These are phyloP conservation scores for Notamacropus eugenii DNA, from an alignment of 2,797 vertebrate species.

Conservation along the genomic window DNA sequence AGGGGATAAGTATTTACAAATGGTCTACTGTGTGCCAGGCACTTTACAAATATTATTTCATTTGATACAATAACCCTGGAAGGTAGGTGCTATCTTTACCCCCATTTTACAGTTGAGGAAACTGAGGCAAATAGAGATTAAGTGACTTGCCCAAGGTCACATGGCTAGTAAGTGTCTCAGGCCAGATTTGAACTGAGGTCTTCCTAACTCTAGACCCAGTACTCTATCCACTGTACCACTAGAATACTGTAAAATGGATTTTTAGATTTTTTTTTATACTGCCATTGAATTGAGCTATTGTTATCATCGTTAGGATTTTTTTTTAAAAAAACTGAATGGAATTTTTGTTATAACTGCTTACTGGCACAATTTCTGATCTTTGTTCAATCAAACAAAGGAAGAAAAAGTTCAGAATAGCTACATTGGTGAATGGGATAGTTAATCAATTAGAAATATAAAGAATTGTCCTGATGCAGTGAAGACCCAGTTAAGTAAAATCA, in stretches of 20 bases:
- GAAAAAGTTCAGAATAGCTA: neutral
- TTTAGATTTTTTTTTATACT: neutral
- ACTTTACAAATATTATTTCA: neutral
- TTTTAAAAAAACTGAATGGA: neutral
- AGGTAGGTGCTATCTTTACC: neutral
- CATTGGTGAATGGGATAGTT: neutral
- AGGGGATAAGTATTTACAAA: neutral
- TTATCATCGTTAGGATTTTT: neutral
- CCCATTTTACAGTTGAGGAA: neutral
- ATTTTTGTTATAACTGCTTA: neutral
- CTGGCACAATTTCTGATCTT: neutral
- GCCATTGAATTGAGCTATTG: neutral
- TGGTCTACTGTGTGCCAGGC: neutral
- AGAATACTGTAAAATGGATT: neutral
- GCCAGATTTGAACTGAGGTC: neutral
- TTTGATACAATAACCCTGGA: neutral
- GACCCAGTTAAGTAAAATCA: neutral
- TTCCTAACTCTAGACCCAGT: neutral
- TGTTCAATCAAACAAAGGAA: neutral
- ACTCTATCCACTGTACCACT: neutral
- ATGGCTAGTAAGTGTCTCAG: neutral
- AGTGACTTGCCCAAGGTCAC: neutral
- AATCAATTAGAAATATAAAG: neutral
- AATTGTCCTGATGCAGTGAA: neutral
- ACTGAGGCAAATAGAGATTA: neutral